Conservation (phyloP, 2,113 vertebrate genomes). For the Pangasianodon hypophthalmus region DNA sequence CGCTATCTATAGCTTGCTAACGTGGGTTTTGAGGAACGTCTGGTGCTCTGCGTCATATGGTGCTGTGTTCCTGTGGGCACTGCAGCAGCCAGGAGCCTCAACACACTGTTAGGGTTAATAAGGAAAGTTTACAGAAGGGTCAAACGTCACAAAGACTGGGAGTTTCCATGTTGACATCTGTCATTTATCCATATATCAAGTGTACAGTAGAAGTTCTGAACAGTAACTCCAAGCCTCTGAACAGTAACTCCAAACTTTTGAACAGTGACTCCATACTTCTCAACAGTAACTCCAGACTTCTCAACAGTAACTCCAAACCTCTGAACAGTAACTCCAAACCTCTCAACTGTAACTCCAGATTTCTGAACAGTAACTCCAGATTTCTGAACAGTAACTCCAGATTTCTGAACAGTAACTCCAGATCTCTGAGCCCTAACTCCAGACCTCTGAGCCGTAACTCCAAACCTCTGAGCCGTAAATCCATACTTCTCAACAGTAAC, state of each 20-base stretch:
- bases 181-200: neutral
- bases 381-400: neutral
- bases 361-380: neutral
- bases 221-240: neutral
- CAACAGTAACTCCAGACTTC: too few species aligned
- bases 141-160: neutral
- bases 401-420: too few species aligned
- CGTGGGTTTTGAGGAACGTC: neutral
- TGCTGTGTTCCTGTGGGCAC: neutral
- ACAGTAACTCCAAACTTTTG: neutral
- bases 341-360: neutral
- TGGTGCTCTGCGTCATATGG: neutral
- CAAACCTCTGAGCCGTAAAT: neutral
- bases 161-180: neutral
- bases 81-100: neutral
- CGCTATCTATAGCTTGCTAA: slow-evolving; percentile 42
- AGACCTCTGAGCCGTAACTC: neutral
- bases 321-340: neutral
- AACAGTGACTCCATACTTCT: neutral
- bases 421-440: too few species aligned
- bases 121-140: neutral
- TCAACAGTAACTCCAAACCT: neutral
- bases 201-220: neutral
- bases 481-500: neutral
- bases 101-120: neutral